Conservation (phyloP, 2,113 vertebrate species). For the Tachysurus vachellii region DNA sequence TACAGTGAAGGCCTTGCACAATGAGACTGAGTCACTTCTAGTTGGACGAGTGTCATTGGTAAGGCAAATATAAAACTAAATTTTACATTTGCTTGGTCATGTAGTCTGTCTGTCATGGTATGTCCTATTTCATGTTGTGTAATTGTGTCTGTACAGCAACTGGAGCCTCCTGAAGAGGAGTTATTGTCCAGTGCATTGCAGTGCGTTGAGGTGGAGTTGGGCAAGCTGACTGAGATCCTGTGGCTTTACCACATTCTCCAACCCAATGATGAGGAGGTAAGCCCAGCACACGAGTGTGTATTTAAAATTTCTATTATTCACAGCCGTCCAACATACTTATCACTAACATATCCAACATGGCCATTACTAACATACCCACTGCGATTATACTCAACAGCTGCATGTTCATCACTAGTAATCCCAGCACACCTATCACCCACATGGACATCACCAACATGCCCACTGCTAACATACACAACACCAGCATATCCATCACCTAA, state of each 20-base stretch:
- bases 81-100: background rate
- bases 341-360: background rate
- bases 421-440: background rate
- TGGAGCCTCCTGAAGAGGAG: slow-evolving; percentile 93
- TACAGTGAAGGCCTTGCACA: slow-evolving; percentile 93
- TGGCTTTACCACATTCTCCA: slow-evolving; percentile 95
- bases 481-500: background rate
- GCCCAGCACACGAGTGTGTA: slow-evolving; percentile 31
- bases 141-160: slow-evolving; percentile 72
- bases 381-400: background rate
- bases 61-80: slow-evolving; percentile 52
- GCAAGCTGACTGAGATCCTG: slow-evolving; percentile 87
- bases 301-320: background rate
- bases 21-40: slow-evolving; percentile 92
- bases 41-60: slow-evolving; percentile 92
- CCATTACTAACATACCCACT: background rate
- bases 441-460: background rate
- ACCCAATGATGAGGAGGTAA: slow-evolving; percentile 92
- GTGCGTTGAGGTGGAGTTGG: slow-evolving; percentile 84
- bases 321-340: background rate
- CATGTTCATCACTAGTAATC: background rate
- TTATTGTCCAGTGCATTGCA: slow-evolving; percentile 85
- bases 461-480: background rate
- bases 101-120: background rate
- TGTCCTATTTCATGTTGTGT: background rate